These are phyloP conservation scores for Mirounga angustirostris DNA, from an alignment of 2,113 vertebrate species.

Conservation along the genomic window DNA sequence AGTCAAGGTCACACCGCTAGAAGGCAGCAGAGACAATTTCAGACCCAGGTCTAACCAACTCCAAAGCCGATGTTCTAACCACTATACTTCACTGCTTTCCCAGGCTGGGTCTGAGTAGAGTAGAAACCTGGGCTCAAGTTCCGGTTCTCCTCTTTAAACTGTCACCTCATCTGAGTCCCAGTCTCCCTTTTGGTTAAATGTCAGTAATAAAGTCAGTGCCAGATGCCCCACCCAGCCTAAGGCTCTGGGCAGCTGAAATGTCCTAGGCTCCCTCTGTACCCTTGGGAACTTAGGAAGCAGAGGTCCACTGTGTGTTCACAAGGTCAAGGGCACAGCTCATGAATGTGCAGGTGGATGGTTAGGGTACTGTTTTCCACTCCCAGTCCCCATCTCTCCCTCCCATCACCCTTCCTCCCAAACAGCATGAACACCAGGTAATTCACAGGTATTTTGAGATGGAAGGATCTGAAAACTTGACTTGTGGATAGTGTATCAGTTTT, in stretches of 20 bases:
- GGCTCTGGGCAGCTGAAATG: neutral
- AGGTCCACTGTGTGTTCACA: neutral
- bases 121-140: neutral
- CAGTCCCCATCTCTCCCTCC: neutral
- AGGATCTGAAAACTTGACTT: neutral
- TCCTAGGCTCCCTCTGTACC: neutral
- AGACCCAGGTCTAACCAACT: neutral
- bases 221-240: neutral
- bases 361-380: neutral
- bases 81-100: neutral
- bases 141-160: neutral
- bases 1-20: neutral
- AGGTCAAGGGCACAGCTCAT: neutral
- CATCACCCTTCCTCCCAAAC: too few species aligned
- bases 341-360: neutral
- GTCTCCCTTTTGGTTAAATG: constrained; percentile 8
- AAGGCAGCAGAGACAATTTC: neutral
- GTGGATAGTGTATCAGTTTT: neutral
- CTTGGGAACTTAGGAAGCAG: neutral
- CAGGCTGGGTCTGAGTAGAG: neutral
- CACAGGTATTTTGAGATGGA: constrained; percentile 16
- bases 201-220: neutral
- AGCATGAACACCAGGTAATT: neutral
- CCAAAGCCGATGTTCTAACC: neutral
- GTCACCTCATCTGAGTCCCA: neutral